These are phyloP conservation scores for Epinephelus cyanopodus DNA, from an alignment of 2,113 vertebrate species.

Conservation along the genomic window DNA sequence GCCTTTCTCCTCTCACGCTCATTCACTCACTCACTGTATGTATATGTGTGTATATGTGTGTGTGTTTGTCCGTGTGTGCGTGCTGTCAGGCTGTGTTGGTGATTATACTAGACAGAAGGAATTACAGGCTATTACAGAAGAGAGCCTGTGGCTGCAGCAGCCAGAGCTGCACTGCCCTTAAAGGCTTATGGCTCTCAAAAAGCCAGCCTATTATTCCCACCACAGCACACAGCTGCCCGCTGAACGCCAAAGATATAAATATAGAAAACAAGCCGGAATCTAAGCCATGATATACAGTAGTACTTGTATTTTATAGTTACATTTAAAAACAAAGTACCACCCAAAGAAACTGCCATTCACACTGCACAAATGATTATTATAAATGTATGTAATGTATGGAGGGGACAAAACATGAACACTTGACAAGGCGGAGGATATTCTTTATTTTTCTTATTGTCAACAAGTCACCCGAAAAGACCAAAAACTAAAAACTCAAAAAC, in stretches of 20 bases:
- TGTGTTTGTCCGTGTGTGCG: constrained; percentile 28
- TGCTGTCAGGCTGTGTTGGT: constrained; percentile 68
- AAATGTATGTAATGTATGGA: constrained; percentile 20
- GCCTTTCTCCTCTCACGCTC: constrained; percentile 19
- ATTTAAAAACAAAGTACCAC: constrained; percentile 51
- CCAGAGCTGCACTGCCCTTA: constrained; percentile 70
- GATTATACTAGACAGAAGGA: constrained; percentile 79
- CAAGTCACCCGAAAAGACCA: not conserved
- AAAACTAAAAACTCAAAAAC: not conserved
- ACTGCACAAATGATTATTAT: constrained; percentile 16
- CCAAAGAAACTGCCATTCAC: constrained; percentile 4
- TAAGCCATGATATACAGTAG: constrained; percentile 15
- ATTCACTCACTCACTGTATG: not conserved
- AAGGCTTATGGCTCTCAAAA: constrained; percentile 68
- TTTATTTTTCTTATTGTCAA: not conserved
- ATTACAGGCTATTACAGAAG: constrained; percentile 80
- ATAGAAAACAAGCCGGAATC: constrained; percentile 59
- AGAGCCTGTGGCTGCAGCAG: constrained; percentile 73
- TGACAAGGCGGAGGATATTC: constrained; percentile 11
- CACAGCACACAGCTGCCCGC: constrained; percentile 67
- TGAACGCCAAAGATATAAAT: constrained; percentile 61
- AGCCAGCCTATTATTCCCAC: constrained; percentile 67
- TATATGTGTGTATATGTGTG: not conserved
- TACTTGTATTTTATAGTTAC: constrained; percentile 52
- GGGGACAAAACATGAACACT: constrained; percentile 12